Evolutionary conservation across 2,797 vertebrate species (phyloP).

Genomic region (Tauraco hartlaubi): DNA sequence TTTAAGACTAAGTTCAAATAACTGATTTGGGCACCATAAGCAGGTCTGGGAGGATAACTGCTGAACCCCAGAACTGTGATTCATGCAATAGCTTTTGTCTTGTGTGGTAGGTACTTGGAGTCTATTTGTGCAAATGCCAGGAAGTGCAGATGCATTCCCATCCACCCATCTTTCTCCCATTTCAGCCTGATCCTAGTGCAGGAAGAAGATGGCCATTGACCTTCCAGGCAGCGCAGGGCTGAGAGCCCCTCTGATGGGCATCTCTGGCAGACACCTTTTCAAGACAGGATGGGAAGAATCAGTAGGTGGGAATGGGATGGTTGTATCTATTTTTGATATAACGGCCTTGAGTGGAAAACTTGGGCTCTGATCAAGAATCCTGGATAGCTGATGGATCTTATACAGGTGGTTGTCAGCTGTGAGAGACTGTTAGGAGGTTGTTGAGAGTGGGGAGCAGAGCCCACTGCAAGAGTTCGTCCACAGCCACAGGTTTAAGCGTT

Average conservation of each 20-base stretch:
- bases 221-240: not conserved
- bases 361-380: not conserved
- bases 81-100: rapidly evolving
- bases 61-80: not conserved
- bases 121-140: not conserved
- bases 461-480: not conserved
- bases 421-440: not conserved
- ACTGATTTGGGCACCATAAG: not conserved
- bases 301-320: not conserved
- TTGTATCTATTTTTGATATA: not conserved
- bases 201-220: not conserved
- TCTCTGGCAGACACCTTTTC: not conserved
- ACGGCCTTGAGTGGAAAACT: not conserved
- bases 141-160: not conserved
- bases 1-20: not conserved
- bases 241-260: rapidly evolving
- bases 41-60: not conserved
- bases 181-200: not conserved
- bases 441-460: not conserved
- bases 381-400: not conserved
- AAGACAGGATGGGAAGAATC: not conserved
- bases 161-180: not conserved
- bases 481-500: not conserved
- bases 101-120: not conserved
- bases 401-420: not conserved